Percentiles rank a stretch among this genome's conserved stretches.
phyloP scores from a whole-genome alignment of 2,113 vertebrate species.

The Diglossa brunneiventris region DNA sequence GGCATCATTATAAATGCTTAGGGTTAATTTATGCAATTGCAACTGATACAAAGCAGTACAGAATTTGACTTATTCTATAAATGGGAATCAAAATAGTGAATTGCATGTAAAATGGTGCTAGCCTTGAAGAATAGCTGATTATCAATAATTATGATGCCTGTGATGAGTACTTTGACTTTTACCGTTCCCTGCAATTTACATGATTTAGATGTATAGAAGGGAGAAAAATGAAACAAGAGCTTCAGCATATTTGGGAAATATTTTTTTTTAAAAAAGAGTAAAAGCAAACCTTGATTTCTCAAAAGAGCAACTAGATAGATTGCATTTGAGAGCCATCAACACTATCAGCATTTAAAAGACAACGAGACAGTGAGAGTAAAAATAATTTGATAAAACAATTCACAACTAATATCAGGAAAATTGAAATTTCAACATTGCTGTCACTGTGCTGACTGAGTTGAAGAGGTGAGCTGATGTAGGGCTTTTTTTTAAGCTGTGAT shows the following conservation, averaged over 20 bases:
- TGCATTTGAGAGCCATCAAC: constrained; percentile 42
- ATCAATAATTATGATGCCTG: constrained; percentile 28
- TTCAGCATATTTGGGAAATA: not conserved
- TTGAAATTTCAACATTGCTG: constrained; percentile 53
- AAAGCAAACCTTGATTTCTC: not conserved
- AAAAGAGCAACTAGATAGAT: not conserved
- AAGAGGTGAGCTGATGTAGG: constrained; percentile 22
- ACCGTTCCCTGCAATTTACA: constrained; percentile 10
- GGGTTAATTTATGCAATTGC: not conserved
- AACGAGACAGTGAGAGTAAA: not conserved
- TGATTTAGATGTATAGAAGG: not conserved
- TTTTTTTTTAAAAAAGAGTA: not conserved
- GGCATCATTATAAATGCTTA: not conserved
- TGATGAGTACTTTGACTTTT: constrained; percentile 31
- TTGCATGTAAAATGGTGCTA: not conserved
- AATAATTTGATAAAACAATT: constrained; percentile 67
- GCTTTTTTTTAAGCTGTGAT: constrained; percentile 67
- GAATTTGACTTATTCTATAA: not conserved
- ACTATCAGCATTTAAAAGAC: constrained; percentile 44
- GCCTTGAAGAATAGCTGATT: constrained; percentile 17
- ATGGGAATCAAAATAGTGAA: not conserved
- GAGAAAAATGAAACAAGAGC: not conserved
- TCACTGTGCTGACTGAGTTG: constrained; percentile 51
- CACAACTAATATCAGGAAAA: constrained; percentile 57
- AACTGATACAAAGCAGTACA: not conserved